Evolutionary conservation across 2,888 invertebrate species (phyloP).

Genomic region (Stenoptilia bipunctidactyla): DNA sequence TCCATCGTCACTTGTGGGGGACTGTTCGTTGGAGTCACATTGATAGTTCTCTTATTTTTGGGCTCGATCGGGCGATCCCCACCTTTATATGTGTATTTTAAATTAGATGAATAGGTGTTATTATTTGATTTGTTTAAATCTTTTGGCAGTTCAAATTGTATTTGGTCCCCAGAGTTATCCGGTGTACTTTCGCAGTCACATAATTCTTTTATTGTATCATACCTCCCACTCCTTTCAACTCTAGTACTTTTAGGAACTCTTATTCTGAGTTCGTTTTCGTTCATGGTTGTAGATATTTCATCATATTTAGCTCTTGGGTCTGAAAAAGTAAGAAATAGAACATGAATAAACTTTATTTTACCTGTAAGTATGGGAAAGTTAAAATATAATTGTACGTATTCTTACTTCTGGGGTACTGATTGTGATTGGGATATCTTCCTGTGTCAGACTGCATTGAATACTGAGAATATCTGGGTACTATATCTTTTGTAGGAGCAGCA

Average conservation of each 20-base stretch:
- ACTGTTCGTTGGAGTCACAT: conserved; percentile 52
- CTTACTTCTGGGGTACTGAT: too few species aligned
- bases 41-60: conserved; percentile 36
- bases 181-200: conserved; percentile 47
- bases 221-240: conserved; percentile 44
- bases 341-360: too few species aligned
- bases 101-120: conserved; percentile 39
- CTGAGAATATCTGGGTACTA: too few species aligned
- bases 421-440: too few species aligned
- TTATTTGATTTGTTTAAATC: conserved; percentile 23
- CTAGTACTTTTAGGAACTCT: conserved; percentile 52
- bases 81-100: conserved; percentile 45
- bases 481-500: too few species aligned
- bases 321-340: conserved; percentile 19
- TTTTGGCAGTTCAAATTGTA: conserved; percentile 50
- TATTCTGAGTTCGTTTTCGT: conserved; percentile 54
- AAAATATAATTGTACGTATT: too few species aligned
- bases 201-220: conserved; percentile 50
- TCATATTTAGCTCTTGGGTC: conserved; percentile 40
- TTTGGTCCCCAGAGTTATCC: conserved; percentile 52
- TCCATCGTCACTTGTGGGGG: conserved; percentile 49
- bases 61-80: conserved; percentile 28
- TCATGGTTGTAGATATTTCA: conserved; percentile 59
- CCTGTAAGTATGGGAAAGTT: too few species aligned
- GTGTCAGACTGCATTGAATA: too few species aligned